phyloP scores from a whole-genome alignment of 2,888 invertebrate species.

The Disparrhopalites patrizii region DNA sequence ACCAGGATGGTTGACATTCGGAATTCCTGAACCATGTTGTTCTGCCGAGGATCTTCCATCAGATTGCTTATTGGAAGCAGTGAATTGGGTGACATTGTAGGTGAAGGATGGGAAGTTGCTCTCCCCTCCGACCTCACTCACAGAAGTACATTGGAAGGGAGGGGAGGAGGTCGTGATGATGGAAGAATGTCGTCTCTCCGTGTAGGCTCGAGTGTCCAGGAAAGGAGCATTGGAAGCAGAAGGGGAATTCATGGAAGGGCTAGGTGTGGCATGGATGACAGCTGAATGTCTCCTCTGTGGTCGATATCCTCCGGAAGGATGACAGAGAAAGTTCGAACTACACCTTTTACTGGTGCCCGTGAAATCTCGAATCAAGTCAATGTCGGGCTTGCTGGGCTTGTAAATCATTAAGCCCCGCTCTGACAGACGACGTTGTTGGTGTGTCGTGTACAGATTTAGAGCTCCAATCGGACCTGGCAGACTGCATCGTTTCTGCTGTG shows the following conservation, averaged over 20 bases:
- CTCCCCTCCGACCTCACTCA: too few species aligned
- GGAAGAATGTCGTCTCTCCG: conserved; percentile 24
- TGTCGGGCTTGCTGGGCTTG: conserved; percentile 47
- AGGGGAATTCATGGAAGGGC: conserved; percentile 7
- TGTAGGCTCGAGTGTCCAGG: not conserved
- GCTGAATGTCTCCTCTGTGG: conserved; percentile 19
- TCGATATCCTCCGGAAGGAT: conserved; percentile 2
- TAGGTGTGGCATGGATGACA: not conserved
- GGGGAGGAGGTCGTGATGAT: conserved; percentile 12
- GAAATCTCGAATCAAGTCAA: conserved; percentile 47
- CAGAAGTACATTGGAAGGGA: not conserved
- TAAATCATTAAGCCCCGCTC: conserved; percentile 46
- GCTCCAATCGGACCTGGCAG: conserved; percentile 39
- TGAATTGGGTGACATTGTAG: too few species aligned
- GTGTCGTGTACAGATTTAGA: conserved; percentile 42
- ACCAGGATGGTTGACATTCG: too few species aligned
- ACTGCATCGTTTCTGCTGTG: conserved; percentile 40
- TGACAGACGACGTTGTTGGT: conserved; percentile 47
- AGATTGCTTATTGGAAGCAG: too few species aligned
- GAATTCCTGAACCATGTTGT: too few species aligned
- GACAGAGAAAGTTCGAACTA: conserved; percentile 33
- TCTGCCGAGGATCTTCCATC: too few species aligned
- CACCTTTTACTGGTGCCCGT: conserved; percentile 39
- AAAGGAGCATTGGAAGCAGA: not conserved
- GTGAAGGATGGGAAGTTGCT: not conserved